phyloP scores from a whole-genome alignment of 2,113 vertebrate species.

The Piprites chloris region DNA sequence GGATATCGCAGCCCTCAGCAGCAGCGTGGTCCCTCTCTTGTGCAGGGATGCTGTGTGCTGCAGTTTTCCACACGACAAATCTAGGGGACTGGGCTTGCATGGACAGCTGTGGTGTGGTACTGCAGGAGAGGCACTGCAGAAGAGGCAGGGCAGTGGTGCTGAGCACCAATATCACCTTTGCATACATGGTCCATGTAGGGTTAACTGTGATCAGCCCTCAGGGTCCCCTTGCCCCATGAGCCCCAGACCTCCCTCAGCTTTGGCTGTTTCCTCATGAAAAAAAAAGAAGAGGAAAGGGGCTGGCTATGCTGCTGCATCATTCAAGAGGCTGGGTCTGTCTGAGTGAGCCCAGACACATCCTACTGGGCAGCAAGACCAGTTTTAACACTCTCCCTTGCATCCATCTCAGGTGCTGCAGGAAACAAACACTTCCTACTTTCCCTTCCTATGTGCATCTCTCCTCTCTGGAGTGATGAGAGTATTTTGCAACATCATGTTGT shows the following conservation, averaged over 20 bases:
- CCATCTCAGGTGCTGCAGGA: neutral
- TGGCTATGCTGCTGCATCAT: neutral
- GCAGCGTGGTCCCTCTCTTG: accelerated
- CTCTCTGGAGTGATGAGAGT: neutral
- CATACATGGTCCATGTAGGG: accelerated
- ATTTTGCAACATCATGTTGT: neutral
- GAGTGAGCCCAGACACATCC: neutral
- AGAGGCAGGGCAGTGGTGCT: neutral
- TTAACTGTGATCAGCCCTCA: no score
- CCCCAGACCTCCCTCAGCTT: neutral
- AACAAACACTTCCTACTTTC: neutral
- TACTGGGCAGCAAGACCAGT: neutral
- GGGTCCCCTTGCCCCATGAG: neutral
- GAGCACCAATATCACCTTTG: neutral
- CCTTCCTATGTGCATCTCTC: neutral
- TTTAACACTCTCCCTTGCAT: neutral
- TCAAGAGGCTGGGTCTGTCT: neutral
- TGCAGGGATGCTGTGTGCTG: neutral
- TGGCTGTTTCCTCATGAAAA: neutral
- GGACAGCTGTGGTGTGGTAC: accelerated
- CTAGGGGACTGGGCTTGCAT: accelerated
- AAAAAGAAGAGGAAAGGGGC: neutral
- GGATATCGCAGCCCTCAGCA: neutral
- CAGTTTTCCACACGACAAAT: neutral
- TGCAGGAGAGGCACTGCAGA: neutral